phyloP scores from a whole-genome alignment of 2,797 vertebrate species.

The Sebastes nivosus region DNA sequence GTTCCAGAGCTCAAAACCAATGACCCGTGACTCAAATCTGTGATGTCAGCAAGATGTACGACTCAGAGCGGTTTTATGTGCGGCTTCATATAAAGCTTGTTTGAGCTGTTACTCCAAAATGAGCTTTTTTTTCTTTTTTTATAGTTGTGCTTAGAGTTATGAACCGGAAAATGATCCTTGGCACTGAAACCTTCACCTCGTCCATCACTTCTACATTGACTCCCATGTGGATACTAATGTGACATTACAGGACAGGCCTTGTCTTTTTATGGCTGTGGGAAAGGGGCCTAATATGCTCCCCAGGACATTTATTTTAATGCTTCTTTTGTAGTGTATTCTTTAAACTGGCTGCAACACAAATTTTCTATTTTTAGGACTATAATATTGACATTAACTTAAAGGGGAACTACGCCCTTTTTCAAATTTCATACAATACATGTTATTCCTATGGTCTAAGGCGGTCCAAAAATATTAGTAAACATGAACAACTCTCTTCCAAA shows the following conservation, averaged over 20 bases:
- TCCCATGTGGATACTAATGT: constrained; percentile 35
- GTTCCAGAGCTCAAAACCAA: constrained; percentile 16
- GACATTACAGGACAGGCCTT: constrained; percentile 5
- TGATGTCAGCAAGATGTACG: constrained; percentile 32
- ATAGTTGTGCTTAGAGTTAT: constrained; percentile 36
- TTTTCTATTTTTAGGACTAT: constrained; percentile 15
- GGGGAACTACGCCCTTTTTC: no score
- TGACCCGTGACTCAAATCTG: constrained; percentile 36
- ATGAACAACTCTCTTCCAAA: no score
- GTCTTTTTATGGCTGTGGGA: not conserved
- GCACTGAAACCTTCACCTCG: constrained; percentile 35
- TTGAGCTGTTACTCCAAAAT: constrained; percentile 38
- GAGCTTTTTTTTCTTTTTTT: constrained; percentile 10
- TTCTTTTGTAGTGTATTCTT: not conserved
- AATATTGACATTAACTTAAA: constrained; percentile 19
- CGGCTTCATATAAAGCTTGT: constrained; percentile 29
- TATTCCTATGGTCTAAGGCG: no score
- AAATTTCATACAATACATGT: no score
- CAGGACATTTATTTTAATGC: not conserved
- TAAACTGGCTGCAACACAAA: not conserved
- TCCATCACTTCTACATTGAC: constrained; percentile 58
- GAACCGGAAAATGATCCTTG: constrained; percentile 44
- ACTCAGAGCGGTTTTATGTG: constrained; percentile 19
- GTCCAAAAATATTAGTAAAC: no score
- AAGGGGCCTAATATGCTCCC: not conserved